Evolutionary conservation across 2,797 vertebrate species (phyloP).

Genomic region (Apogon talboti): DNA sequence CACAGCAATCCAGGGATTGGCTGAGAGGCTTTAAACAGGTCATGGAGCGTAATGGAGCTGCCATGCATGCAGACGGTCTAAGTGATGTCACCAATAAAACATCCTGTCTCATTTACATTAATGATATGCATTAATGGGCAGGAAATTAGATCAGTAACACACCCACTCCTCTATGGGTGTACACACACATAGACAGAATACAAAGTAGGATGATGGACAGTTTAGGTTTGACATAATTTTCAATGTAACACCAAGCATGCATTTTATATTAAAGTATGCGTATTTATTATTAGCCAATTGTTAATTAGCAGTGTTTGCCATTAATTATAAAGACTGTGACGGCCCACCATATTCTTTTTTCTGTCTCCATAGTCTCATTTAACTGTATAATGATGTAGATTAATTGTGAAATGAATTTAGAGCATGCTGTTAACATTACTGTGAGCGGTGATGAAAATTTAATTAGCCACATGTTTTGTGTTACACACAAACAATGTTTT

Average conservation of each 20-base stretch:
- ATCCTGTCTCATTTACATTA: conserved; percentile 57
- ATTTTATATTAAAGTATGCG: too few relatives aligned
- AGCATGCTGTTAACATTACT: too few relatives aligned
- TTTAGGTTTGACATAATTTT: conserved; percentile 29
- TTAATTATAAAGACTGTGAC: too few relatives aligned
- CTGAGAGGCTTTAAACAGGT: conserved; percentile 45
- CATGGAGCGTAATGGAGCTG: conserved; percentile 47
- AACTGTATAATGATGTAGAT: too few relatives aligned
- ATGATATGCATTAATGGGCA: conserved; percentile 50
- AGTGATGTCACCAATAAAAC: conserved; percentile 61
- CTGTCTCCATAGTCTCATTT: too few relatives aligned
- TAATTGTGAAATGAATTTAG: too few relatives aligned
- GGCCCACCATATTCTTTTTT: too few relatives aligned
- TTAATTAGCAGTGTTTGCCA: too few relatives aligned
- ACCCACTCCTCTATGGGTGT: conserved; percentile 1
- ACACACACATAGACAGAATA: background rate
- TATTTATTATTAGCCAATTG: too few relatives aligned
- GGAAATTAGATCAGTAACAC: conserved; percentile 52
- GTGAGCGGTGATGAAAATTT: too few relatives aligned
- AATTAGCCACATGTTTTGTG: too few relatives aligned
- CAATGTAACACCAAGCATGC: background rate
- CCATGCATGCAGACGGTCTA: conserved; percentile 44
- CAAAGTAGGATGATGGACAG: conserved; percentile 28
- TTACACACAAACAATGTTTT: too few relatives aligned
- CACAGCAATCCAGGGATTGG: conserved; percentile 44